Evolutionary conservation across 2,888 invertebrate genomes (phyloP).

Genomic region (Escarpia spicata): DNA sequence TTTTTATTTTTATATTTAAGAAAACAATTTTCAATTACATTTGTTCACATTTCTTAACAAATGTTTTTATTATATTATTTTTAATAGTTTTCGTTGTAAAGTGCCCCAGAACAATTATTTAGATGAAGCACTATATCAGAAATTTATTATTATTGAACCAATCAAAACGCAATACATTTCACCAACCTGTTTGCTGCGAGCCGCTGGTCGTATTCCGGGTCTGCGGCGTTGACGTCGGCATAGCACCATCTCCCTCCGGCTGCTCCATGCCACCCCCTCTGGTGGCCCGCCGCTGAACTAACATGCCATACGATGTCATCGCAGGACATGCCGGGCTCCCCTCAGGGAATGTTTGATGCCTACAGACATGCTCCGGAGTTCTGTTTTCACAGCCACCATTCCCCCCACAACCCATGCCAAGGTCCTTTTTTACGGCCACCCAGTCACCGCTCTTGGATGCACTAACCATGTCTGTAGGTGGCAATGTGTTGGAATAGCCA

Average conservation of each 20-base stretch:
- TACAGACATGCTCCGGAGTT: not conserved
- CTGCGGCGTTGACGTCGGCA: not conserved
- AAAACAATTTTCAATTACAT: too few relatives aligned
- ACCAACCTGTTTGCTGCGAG: not conserved
- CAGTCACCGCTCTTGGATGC: not conserved
- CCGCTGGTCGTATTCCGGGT: not conserved
- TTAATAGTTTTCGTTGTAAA: too few relatives aligned
- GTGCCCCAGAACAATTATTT: too few relatives aligned
- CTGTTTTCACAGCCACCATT: not conserved
- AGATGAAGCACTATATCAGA: too few relatives aligned
- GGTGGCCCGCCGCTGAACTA: not conserved
- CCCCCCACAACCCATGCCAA: not conserved
- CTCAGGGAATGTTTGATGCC: not conserved
- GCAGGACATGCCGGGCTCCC: not conserved
- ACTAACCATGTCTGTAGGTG: not conserved
- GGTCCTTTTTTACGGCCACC: not conserved
- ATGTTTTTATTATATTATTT: too few relatives aligned
- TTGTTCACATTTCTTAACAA: too few relatives aligned
- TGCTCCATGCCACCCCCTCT: conserved; percentile 16
- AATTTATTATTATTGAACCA: not conserved
- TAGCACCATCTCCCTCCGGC: not conserved
- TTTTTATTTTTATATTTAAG: too few relatives aligned
- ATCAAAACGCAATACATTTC: not conserved
- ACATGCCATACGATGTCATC: not conserved
- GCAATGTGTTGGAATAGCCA: not conserved